Base-by-base conservation (phyloP, 2,113 vertebrate genomes). In the Dicentrarchus labrax region DNA sequence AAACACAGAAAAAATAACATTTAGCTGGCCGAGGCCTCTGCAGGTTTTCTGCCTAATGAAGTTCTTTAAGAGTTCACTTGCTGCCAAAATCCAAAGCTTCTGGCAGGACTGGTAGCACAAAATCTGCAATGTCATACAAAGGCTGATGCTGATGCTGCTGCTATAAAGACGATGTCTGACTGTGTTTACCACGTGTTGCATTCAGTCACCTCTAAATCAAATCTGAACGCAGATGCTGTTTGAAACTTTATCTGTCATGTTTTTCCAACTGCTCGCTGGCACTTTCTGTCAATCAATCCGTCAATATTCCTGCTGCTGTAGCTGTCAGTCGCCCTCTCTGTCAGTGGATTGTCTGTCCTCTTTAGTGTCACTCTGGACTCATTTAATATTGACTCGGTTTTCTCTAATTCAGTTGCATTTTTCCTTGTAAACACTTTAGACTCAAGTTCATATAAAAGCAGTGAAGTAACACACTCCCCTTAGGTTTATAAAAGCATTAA, bases 91-190 rank as follows among this genome's bases (percentile, higher is more conserved):
- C n/a, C 8, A 6, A 47, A 13, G 36, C n/a, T 68, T 69, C 62
- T 69, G 47, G 39, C 24, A 64, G 47, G 50, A 15, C 15, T 15
- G 15, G 41, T 57, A 1, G 4, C 43, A 61, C 12, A 69, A 56
- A 22, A 65, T 43, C 50, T 64, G 39, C 76, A 61, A 5, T 24
- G 62, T 72, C 76, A 73, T 4, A 43, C 22, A 64, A 30, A 30
- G 4, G 45, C 45, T 47, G 2, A 1, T 30, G 45, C 45, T 47
- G 2, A 1, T 30, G 30, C 45, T 10, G 57, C 21, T 45, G 21
- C 22, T 50, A 15, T 48, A 66, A 24, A 69, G 1, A 16, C 45
- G 24, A 12, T 0, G 6, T 59, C 19, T 22, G 47, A 56, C 1
- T 22, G 48, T 30, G 47, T 45, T 51, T 24, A 24, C 60, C 2